Base-by-base conservation (phyloP, 2,113 vertebrate genomes). In the Chionomys nivalis region DNA sequence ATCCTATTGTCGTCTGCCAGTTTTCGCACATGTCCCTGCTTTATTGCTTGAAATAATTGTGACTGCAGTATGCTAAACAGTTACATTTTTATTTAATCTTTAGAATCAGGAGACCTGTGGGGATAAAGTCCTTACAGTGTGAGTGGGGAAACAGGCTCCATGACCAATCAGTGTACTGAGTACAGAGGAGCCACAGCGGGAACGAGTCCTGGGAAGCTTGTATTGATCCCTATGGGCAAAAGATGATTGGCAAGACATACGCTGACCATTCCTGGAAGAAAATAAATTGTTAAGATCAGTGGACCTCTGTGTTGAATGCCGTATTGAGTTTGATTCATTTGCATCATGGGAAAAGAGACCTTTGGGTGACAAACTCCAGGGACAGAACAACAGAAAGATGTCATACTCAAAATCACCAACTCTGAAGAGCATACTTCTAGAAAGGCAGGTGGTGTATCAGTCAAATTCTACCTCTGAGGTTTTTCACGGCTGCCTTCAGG, bases 181-280 rank as follows among this genome's bases (percentile, higher is more conserved):
- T n/a, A 2, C 0, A n/a, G 65, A 9, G 33, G 23, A 47, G 9
- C 19, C 33, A 10, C 31, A 63, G 1, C 13, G 1, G 3, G 65
- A 23, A 36, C 4, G 16, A 61, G 44, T 39, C 24, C 14, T 73
- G 9, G 70, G 70, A 28, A 13, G 4, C 31, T 63, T 78, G 16
- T 9, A 31, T 47, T 26, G 24, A 61, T 72, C 17, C 68, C 28
- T 13, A 23, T 12, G 78, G 24, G 21, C 11, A 66, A 70, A 36
- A 79, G 68, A n/a, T 72, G 70, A 39, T 33, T 70, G 31, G 65
- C 9, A 33, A 75, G 79, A 81, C 12, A 14, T 1, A 4, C 0
- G 2, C 73, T 44, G 79, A 86, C 17, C 91, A 49, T 49, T 89
- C 33, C 65, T 42, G 85, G 58, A 13, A 14, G 6, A 44, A 87